Conservation (phyloP, 2,113 vertebrate genomes). For the Tachysurus fulvidraco region DNA sequence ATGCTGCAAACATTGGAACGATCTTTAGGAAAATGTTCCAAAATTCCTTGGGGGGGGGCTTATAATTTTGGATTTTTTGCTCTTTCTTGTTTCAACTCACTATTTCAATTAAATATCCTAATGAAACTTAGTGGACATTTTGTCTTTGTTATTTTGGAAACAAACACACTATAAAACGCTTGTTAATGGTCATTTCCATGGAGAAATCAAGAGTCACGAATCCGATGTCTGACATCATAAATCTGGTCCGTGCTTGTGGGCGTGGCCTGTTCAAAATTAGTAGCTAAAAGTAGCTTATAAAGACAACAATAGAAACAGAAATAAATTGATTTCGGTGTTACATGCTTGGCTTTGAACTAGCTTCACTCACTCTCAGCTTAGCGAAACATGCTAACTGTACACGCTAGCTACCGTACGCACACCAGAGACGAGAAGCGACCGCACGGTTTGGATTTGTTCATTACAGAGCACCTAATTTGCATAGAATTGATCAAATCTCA, state of each 20-base stretch:
- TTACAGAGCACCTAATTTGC: neutral
- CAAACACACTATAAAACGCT: too few relatives aligned
- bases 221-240: constrained; percentile 41
- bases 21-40: too few relatives aligned
- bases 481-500: neutral
- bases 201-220: too few relatives aligned
- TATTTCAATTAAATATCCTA: too few relatives aligned
- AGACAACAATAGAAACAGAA: neutral
- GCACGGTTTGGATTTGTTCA: neutral
- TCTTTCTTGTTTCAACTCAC: too few relatives aligned
- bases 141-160: too few relatives aligned
- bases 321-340: neutral
- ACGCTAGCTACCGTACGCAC: neutral
- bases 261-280: neutral
- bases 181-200: too few relatives aligned
- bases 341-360: neutral
- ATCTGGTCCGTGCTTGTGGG: constrained; percentile 1
- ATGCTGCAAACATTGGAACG: too few relatives aligned
- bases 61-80: too few relatives aligned
- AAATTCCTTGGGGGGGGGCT: too few relatives aligned
- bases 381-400: neutral
- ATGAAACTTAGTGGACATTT: too few relatives aligned
- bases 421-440: neutral
- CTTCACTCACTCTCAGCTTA: neutral
- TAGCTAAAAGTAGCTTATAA: neutral